Conservation (phyloP, 2,797 vertebrate species). For the Myotis daubentonii region DNA sequence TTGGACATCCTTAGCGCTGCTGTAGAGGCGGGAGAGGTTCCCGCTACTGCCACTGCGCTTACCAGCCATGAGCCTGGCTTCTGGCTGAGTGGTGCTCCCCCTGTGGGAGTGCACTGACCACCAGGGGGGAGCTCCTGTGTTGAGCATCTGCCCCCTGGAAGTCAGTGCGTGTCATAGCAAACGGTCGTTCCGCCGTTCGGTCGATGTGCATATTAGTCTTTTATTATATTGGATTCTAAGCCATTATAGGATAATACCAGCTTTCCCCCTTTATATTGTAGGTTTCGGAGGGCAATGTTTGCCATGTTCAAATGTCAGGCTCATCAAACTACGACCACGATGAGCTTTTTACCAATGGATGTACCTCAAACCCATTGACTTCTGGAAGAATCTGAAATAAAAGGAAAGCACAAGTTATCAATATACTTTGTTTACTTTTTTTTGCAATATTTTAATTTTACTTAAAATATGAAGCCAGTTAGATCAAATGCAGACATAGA, state of each 20-base stretch:
- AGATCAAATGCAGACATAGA: background rate
- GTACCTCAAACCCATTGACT: conserved; percentile 77
- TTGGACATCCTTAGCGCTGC: no score
- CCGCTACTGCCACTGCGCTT: no score
- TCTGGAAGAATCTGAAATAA: conserved; percentile 64
- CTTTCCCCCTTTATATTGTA: conserved; percentile 52
- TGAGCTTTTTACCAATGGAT: conserved; percentile 91
- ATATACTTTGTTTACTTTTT: background rate
- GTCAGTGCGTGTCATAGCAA: no score
- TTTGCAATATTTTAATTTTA: background rate
- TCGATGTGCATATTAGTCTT: no score
- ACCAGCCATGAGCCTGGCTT: no score
- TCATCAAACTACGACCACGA: conserved; percentile 90
- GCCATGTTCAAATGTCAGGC: conserved; percentile 95
- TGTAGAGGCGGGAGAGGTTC: no score
- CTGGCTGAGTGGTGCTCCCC: no score
- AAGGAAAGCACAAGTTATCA: background rate
- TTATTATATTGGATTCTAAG: background rate
- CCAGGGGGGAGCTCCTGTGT: no score
- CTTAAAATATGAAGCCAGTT: background rate
- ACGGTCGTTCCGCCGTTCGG: no score
- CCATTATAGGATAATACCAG: background rate
- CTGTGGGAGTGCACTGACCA: no score
- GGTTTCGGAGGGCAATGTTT: conserved; percentile 91
- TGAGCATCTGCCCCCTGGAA: no score